These are phyloP conservation scores for Labeo catla DNA, from an alignment of 2,113 vertebrate genomes.

Conservation along the genomic window DNA sequence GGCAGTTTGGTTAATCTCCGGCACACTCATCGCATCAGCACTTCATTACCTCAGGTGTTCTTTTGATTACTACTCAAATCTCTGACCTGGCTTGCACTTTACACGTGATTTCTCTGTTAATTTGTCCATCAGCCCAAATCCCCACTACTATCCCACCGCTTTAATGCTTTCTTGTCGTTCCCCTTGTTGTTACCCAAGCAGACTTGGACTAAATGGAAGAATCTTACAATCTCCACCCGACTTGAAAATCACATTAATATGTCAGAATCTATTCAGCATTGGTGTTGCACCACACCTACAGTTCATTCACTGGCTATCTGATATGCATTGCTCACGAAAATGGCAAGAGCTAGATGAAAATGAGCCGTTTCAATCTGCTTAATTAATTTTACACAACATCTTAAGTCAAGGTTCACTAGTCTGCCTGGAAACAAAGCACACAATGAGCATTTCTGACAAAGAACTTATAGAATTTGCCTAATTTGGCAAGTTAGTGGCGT, in stretches of 20 bases:
- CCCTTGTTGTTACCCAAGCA: neutral
- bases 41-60: slow-evolving; percentile 66
- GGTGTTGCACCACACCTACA: neutral
- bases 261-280: neutral
- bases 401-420: no score
- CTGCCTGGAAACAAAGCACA: neutral
- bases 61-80: slow-evolving; percentile 70
- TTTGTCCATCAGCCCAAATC: slow-evolving; percentile 38
- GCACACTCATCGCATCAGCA: slow-evolving; percentile 72
- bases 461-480: neutral
- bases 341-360: neutral
- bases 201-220: neutral
- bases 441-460: neutral
- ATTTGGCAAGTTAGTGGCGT: neutral
- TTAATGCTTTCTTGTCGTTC: slow-evolving; percentile 20
- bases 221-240: neutral
- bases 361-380: neutral
- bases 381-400: no score
- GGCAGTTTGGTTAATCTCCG: slow-evolving; percentile 67
- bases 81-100: slow-evolving; percentile 56
- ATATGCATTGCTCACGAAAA: neutral
- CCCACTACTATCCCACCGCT: neutral
- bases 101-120: slow-evolving; percentile 58
- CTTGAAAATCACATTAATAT: neutral
- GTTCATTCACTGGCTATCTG: neutral